Evolutionary conservation across 2,888 invertebrate genomes (phyloP), one percentile per base, ranked within the genome.

Genomic region (Volucella inflata): DNA sequence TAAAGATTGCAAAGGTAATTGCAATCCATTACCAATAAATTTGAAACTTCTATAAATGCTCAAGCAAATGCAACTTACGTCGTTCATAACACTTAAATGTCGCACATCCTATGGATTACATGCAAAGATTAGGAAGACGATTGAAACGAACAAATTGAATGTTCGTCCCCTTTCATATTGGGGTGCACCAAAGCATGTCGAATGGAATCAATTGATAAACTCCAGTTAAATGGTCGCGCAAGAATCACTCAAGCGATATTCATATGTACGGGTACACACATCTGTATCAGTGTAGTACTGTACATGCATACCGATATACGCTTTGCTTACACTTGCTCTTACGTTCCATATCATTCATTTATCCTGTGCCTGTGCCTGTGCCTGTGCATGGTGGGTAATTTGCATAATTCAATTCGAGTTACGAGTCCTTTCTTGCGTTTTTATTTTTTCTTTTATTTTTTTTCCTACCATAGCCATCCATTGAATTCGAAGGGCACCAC

Each of bases 131-230:
- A 70, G 16, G 48, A 14, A 11, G 8, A 68, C 12, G 46, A 57
- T 46, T 21, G 10, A 16, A 9, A 51, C 16, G 50, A 8, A 14
- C 44, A 65, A 17, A 38, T 59, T 30, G 46, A 21, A 38, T 46
- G 8, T 14, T 36, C 0, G n/a, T 59, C 65, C n/a, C 51, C 17
- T 44, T 16, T 38, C 44, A 42, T 60, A 60, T 62, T 48, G 62
- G 59, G 72, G 79, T 44, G 70, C 74, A 70, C 51, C 53, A 75
- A 80, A 64, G 81, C 81, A 81, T 76, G 81, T 71, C 76, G 71
- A 85, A 76, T 81, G 81, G 76, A 81, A 81, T 81, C 85, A 85
- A 85, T 85, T 81, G 85, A 81, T 81, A 77, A 85, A 81, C 85
- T 85, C 77, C 64, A 30, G 67, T 76, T 85, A 85, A 85, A 85